phyloP scores from a whole-genome alignment of 1,140 invertebrate species.

The Penaeus japonicus region DNA sequence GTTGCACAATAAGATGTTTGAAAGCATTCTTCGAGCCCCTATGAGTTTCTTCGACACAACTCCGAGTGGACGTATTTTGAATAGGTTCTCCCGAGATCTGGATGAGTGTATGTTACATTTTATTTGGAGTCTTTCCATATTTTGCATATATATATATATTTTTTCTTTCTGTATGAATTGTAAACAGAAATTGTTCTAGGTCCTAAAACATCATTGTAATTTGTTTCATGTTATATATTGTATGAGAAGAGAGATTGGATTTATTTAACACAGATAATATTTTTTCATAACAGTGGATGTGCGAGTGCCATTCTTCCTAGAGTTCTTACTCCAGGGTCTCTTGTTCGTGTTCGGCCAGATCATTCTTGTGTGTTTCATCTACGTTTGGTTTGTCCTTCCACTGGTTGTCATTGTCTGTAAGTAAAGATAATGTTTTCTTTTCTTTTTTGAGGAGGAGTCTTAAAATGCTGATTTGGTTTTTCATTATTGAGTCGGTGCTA shows the following conservation, averaged over 20 bases:
- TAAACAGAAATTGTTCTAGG: too few relatives aligned
- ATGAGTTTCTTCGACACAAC: conserved; percentile 72
- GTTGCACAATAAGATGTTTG: conserved; percentile 71
- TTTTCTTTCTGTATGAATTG: not conserved
- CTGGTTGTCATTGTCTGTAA: conserved; percentile 64
- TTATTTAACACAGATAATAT: not conserved
- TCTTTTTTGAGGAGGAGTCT: not conserved
- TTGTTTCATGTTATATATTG: too few relatives aligned
- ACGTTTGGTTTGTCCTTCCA: conserved; percentile 66
- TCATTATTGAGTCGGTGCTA: too few relatives aligned
- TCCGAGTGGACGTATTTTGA: conserved; percentile 63
- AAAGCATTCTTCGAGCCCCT: conserved; percentile 68
- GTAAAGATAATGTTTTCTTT: not conserved
- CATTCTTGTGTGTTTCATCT: conserved; percentile 67
- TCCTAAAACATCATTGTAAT: too few relatives aligned
- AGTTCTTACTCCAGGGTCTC: conserved; percentile 68
- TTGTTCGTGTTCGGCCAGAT: conserved; percentile 64
- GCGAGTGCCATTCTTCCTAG: conserved; percentile 67
- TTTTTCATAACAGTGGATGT: conserved; percentile 66
- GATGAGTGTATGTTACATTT: conserved; percentile 63
- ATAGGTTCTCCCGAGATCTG: conserved; percentile 62
- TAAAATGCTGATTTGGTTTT: too few relatives aligned
- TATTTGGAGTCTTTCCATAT: not conserved
- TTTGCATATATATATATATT: not conserved
- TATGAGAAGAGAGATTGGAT: too few relatives aligned